Base-by-base conservation (phyloP, 2,797 vertebrate genomes). In the Dicrostonyx torquatus region DNA sequence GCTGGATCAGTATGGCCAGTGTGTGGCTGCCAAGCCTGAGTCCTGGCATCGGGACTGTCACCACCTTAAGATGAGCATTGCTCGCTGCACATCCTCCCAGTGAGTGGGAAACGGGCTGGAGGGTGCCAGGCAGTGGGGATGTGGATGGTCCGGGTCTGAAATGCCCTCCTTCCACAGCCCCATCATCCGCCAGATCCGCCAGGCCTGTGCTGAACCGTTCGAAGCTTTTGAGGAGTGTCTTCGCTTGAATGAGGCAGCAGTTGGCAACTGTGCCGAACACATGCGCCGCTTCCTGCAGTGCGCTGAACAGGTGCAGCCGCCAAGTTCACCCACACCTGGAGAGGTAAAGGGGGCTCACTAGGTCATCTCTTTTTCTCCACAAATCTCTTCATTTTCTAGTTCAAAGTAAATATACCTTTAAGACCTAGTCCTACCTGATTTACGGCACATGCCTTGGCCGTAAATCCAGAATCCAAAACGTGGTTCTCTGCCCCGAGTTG, bases 81-180 rank as follows among this genome's bases (percentile, higher is more conserved):
- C 99, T 31, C 98, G 98, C 4, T 99, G 99, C 96, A 99, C 99
- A 24, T 99, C 99, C 29, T 98, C 99, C 82, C 99, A 99, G 99
- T 99, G 97, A 98, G 98, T 98, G 29, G 37, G 66, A 84, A 58
- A 34, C 50, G 0, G 37, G 40, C 68, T 12, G 6, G n/a, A 62
- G 18, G 15, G 13, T 10, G 22, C 37, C 40, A 64, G 87, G 75
- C 37, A 26, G 50, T 9, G 1, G 60, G 4, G 6, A n/a, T 34
- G 18, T 50, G n/a, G 84, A 29, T 24, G 48, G 58, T 29, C 43
- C 29, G 9, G 68, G 1, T 70, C 87, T 86, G 37, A 95, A 78
- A 53, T 87, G 26, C 58, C 34, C 45, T 73, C 1, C 53, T 29
- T 31, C 90, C 31, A 6, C 97, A 99, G 99, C 97, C 99, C 99